A percentile compares a stretch with the other conserved stretches of the same genome.
These are phyloP conservation scores for Drosophila niveifrons DNA, from an alignment of 2,888 invertebrate species.

Conservation along the genomic window DNA sequence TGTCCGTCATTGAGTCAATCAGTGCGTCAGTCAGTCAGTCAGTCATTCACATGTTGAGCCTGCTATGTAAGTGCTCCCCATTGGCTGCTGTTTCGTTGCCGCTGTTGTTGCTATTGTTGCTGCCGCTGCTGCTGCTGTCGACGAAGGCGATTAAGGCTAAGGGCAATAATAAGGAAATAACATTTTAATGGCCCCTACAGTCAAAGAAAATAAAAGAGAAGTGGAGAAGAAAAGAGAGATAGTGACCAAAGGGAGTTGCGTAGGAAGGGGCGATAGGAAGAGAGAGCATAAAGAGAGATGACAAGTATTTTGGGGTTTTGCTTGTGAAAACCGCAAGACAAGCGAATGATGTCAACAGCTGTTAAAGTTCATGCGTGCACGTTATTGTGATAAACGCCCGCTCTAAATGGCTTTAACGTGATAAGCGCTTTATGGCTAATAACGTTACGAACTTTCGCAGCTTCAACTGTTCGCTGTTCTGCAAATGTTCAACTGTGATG, in stretches of 20 bases:
- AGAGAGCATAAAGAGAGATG: conserved; percentile 24
- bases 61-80: conserved; percentile 35
- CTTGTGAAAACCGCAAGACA: conserved; percentile 48
- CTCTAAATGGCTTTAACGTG: background rate
- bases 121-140: conserved; percentile 31
- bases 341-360: conserved; percentile 60
- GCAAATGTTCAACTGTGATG: background rate
- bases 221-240: background rate
- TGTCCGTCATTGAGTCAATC: conserved; percentile 27
- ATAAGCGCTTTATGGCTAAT: background rate
- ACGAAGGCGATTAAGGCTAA: conserved; percentile 73
- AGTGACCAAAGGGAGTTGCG: background rate
- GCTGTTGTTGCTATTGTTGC: conserved; percentile 3
- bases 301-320: conserved; percentile 48
- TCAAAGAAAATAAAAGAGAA: conserved; percentile 34
- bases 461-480: background rate
- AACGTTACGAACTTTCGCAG: conserved; percentile 1
- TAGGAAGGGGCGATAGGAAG: background rate
- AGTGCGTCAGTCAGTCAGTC: conserved; percentile 10
- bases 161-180: conserved; percentile 82
- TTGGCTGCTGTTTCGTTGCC: conserved; percentile 32
- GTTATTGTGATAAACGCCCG: conserved; percentile 31
- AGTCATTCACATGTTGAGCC: conserved; percentile 43
- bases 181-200: conserved; percentile 71
- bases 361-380: conserved; percentile 51